Evolutionary conservation across 2,888 invertebrate genomes (phyloP), one percentile per base, ranked within the genome.

Genomic region (Hybos culiciformis): DNA sequence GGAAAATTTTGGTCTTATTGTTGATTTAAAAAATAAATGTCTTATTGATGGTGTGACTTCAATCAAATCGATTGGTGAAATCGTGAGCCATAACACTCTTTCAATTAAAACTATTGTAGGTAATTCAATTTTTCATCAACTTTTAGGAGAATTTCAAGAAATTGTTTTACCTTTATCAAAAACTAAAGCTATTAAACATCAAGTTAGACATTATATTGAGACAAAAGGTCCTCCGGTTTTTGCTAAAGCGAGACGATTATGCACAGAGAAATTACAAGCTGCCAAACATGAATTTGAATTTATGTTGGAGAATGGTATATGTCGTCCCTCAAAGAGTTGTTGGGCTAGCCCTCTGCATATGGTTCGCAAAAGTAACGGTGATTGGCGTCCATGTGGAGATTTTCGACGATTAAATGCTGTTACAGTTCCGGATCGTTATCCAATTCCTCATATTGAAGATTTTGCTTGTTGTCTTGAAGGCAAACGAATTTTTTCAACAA

Each of bases 301-400:
- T 7, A 14, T 31, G 12, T 15, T 31, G 3, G 8, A n/a, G 4
- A n/a, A 31, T 14, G 31, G 31, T 11, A 31, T 31, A 11, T 31
- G 31, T 14, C n/a, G 14, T 5, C 63, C 61, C 0, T 63, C 62
- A 0, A 55, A 54, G 8, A 59, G 59, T 21, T 47, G 52, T 1
- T 66, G 60, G 63, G 53, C 62, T 14, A 14, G 7, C n/a, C 31
- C 31, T 14, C 31, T 31, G 31, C 31, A 31, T 7, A 31, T 31
- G 31, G 31, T 31, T 14, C 14, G 4, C 12, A 31, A 31, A 31
- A 6, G 14, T 14, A 31, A 31, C 12, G 14, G 31, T 15, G 14
- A 47, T 12, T 26, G 26, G 26, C 26, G 26, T 26, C 26, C 26
- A 12, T 26, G 26, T 26, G 26, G 26, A 9, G 26, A 26, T 26